Percentiles rank a stretch among this genome's conserved stretches.
These are phyloP conservation scores for Fringilla coelebs DNA, from an alignment of 2,797 vertebrate species.

Conservation along the genomic window DNA sequence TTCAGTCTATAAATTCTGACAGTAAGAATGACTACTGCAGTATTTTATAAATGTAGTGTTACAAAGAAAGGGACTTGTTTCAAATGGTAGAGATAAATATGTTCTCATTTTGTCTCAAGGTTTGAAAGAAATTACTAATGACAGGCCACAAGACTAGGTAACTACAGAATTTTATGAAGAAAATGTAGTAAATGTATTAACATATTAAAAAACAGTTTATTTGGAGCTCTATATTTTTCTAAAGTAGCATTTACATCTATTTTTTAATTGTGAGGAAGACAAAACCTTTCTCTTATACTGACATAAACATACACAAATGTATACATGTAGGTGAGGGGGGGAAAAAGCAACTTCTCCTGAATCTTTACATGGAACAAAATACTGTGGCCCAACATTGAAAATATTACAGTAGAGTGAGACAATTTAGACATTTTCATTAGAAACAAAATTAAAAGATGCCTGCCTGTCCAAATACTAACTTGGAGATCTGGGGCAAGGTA, in stretches of 20 bases:
- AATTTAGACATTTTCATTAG: background rate
- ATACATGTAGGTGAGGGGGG: accelerated
- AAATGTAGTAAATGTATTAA: background rate
- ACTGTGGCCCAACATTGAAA: background rate
- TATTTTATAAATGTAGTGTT: background rate
- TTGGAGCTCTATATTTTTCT: background rate
- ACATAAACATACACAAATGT: accelerated
- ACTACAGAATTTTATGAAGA: background rate
- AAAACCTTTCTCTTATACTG: background rate
- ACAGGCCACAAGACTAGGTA: background rate
- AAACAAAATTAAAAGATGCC: background rate
- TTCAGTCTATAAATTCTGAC: background rate
- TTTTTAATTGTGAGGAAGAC: background rate
- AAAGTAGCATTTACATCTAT: background rate
- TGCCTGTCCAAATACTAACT: background rate
- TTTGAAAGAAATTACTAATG: background rate
- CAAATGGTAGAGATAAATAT: background rate
- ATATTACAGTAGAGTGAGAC: background rate
- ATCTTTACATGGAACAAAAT: background rate
- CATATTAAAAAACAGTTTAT: background rate
- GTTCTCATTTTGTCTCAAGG: background rate
- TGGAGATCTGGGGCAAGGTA: background rate
- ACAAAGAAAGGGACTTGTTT: background rate
- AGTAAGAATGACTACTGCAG: background rate
- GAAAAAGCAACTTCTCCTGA: background rate